These are phyloP conservation scores for Eulithis testata DNA, from an alignment of 2,888 invertebrate species.

Conservation along the genomic window DNA sequence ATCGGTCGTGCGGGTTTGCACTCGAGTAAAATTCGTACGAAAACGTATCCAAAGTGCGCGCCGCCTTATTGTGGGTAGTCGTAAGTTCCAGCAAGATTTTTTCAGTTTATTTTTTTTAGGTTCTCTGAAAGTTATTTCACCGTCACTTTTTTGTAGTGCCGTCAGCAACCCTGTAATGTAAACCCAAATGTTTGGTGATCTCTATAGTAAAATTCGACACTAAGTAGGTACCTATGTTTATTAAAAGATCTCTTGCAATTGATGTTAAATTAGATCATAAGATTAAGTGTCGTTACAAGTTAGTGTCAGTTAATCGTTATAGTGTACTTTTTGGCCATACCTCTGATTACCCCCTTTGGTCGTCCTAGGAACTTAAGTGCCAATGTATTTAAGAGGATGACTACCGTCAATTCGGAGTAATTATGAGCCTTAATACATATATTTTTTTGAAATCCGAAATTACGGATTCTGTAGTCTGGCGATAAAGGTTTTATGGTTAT, in stretches of 20 bases:
- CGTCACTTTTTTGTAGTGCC: background rate
- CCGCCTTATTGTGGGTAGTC: too few species aligned
- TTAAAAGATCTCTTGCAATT: slow-evolving; percentile 46
- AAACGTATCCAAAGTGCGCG: too few species aligned
- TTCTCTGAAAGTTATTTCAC: too few species aligned
- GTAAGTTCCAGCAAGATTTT: too few species aligned
- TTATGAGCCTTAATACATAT: background rate
- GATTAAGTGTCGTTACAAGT: slow-evolving; percentile 16
- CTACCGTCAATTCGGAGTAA: background rate
- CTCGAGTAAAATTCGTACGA: too few species aligned
- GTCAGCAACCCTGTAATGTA: slow-evolving; percentile 15
- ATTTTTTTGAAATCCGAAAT: slow-evolving; percentile 35
- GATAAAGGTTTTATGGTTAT: slow-evolving; percentile 1
- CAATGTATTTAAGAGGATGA: background rate
- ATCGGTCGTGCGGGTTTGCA: too few species aligned
- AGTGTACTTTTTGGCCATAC: background rate
- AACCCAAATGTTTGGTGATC: slow-evolving; percentile 28
- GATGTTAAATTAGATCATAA: slow-evolving; percentile 36
- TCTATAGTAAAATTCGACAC: slow-evolving; percentile 23
- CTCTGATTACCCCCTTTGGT: background rate
- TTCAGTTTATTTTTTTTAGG: too few species aligned
- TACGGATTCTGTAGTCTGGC: slow-evolving; percentile 45
- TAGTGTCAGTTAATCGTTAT: background rate
- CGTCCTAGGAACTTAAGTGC: background rate
- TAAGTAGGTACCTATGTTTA: slow-evolving; percentile 17